Conservation (phyloP, 2,888 invertebrate species). For the Rugalucina vietnamica region DNA sequence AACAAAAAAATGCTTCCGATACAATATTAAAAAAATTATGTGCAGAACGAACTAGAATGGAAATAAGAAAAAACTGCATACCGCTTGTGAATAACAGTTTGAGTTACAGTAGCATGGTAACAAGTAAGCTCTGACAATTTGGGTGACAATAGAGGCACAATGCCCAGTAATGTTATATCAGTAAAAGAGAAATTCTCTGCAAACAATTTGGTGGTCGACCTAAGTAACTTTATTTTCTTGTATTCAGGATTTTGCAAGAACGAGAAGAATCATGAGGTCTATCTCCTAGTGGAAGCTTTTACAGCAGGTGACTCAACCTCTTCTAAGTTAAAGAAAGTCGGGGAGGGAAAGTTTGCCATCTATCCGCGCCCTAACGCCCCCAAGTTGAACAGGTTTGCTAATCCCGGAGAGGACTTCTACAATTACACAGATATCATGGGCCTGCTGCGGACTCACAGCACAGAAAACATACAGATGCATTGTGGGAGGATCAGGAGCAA, state of each 20-base stretch:
- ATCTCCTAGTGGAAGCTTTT: constrained; percentile 78
- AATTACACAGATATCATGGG: constrained; percentile 75
- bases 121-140: too few relatives aligned
- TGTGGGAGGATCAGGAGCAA: constrained; percentile 78
- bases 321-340: constrained; percentile 74
- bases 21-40: too few relatives aligned
- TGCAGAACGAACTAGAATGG: too few relatives aligned
- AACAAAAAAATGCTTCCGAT: too few relatives aligned
- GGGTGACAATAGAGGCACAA: too few relatives aligned
- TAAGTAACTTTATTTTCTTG: too few relatives aligned
- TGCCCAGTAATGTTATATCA: too few relatives aligned
- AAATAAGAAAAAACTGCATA: too few relatives aligned
- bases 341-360: constrained; percentile 81
- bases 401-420: constrained; percentile 78
- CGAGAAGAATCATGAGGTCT: constrained; percentile 81
- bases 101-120: too few relatives aligned
- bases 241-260: constrained; percentile 79
- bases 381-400: constrained; percentile 72
- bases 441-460: constrained; percentile 73
- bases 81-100: too few relatives aligned
- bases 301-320: constrained; percentile 63
- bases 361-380: constrained; percentile 80
- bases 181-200: too few relatives aligned
- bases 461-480: constrained; percentile 79
- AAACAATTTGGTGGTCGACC: too few relatives aligned